Conservation (phyloP, 2,113 vertebrate species). For the Cyphomyrus discorhynchus region DNA sequence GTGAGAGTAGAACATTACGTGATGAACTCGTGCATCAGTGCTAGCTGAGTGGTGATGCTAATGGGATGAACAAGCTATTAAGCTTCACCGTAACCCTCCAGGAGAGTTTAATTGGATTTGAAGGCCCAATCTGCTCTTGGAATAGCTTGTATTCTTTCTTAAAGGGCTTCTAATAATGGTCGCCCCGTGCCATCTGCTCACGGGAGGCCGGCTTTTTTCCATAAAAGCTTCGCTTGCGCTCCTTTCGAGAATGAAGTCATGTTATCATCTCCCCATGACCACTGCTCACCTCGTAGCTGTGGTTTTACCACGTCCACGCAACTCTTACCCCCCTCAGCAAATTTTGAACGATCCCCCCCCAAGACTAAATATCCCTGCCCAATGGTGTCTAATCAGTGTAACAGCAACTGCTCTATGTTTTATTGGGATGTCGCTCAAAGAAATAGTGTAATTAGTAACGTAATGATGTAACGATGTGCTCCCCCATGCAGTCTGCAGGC, state of each 20-base stretch:
- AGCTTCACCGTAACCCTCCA: not conserved
- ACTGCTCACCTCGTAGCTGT: not conserved
- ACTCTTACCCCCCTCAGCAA: not conserved
- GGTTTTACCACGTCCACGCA: not conserved
- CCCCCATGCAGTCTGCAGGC: constrained; percentile 77
- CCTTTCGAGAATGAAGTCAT: not conserved
- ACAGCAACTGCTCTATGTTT: not conserved
- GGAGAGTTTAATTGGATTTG: not conserved
- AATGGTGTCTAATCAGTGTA: not conserved
- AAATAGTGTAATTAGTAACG: not conserved
- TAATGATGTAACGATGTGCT: not conserved
- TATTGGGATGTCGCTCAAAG: not conserved
- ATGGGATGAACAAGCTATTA: not conserved
- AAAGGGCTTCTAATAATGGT: not conserved
- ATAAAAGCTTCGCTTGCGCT: not conserved
- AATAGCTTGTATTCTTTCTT: not conserved
- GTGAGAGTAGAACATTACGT: not conserved
- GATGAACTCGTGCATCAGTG: not conserved
- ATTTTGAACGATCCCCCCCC: not conserved
- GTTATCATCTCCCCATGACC: not conserved
- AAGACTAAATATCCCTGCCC: not conserved
- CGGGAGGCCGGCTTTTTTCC: not conserved
- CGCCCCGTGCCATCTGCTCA: not conserved
- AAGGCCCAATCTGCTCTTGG: not conserved
- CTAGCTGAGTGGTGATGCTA: not conserved